Conservation (phyloP, 1,140 invertebrate genomes). For the Hypsibius dujardini region DNA sequence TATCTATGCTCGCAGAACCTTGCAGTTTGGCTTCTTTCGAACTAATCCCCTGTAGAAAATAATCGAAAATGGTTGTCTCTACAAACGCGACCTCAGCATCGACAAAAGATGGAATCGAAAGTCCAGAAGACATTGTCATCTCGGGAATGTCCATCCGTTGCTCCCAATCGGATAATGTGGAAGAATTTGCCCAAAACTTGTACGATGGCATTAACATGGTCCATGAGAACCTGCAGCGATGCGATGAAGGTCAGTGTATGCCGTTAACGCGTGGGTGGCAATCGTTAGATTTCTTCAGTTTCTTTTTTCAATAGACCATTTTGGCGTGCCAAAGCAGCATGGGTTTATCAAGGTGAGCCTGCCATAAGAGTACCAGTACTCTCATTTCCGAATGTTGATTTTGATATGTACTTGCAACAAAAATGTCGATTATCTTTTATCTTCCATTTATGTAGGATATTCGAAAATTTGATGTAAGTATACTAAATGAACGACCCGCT, state of each 20-base stretch:
- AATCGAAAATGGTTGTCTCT: too few species aligned
- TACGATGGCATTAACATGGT: conserved; percentile 69
- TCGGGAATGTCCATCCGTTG: conserved; percentile 71
- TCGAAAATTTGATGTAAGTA: conserved; percentile 49
- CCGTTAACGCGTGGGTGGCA: not conserved
- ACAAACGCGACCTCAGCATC: too few species aligned
- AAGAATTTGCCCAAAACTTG: conserved; percentile 69
- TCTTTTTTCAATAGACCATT: conserved; percentile 37
- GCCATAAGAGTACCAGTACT: too few species aligned
- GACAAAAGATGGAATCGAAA: not conserved
- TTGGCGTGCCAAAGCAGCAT: conserved; percentile 60
- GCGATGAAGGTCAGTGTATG: not conserved
- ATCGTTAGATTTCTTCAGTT: not conserved
- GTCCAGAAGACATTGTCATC: conserved; percentile 58
- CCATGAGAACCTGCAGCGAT: conserved; percentile 14
- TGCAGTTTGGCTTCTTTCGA: too few species aligned
- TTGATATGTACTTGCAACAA: too few species aligned
- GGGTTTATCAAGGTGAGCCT: conserved; percentile 57
- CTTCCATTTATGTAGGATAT: conserved; percentile 38
- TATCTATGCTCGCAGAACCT: too few species aligned
- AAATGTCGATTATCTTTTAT: too few species aligned
- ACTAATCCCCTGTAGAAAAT: too few species aligned
- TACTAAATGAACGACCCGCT: too few species aligned
- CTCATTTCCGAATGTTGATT: too few species aligned
- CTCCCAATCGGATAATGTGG: conserved; percentile 65